A percentile compares a stretch with the other conserved stretches of the same genome.
phyloP scores from a whole-genome alignment of 2,113 vertebrate species.

The Ondatra zibethicus region DNA sequence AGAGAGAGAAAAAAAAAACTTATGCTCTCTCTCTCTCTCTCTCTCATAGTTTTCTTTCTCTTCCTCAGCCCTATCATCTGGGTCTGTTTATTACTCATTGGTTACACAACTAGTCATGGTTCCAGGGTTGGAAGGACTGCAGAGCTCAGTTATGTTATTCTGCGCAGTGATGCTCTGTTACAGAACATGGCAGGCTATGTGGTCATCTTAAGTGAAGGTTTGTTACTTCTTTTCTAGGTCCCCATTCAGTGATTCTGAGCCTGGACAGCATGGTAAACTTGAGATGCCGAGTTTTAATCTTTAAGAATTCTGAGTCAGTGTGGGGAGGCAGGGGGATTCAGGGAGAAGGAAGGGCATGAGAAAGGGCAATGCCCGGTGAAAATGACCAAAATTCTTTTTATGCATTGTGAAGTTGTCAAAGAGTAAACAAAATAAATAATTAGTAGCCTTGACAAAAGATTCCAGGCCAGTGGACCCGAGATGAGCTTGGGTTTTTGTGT shows the following conservation, averaged over 20 bases:
- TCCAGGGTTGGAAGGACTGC: neutral
- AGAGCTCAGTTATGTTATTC: neutral
- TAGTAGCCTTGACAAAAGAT: neutral
- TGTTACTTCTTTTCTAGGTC: neutral
- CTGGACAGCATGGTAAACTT: neutral
- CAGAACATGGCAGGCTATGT: neutral
- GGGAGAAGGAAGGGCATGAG: neutral
- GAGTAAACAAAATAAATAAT: neutral
- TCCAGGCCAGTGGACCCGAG: neutral
- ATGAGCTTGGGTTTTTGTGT: neutral
- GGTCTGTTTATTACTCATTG: neutral
- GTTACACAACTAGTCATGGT: neutral
- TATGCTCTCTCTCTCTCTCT: neutral
- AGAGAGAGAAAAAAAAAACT: too few species aligned
- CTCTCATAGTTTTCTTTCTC: neutral
- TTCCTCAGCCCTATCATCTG: neutral
- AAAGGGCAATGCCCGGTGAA: too few species aligned
- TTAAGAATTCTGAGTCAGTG: neutral
- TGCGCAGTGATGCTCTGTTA: neutral
- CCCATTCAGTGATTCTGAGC: neutral
- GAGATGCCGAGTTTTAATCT: neutral
- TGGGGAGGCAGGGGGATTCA: neutral
- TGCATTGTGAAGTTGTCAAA: neutral
- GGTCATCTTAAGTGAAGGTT: neutral
- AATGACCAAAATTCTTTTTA: neutral